Base-by-base conservation (phyloP, 1,140 invertebrate genomes). In the Formica selysi region DNA sequence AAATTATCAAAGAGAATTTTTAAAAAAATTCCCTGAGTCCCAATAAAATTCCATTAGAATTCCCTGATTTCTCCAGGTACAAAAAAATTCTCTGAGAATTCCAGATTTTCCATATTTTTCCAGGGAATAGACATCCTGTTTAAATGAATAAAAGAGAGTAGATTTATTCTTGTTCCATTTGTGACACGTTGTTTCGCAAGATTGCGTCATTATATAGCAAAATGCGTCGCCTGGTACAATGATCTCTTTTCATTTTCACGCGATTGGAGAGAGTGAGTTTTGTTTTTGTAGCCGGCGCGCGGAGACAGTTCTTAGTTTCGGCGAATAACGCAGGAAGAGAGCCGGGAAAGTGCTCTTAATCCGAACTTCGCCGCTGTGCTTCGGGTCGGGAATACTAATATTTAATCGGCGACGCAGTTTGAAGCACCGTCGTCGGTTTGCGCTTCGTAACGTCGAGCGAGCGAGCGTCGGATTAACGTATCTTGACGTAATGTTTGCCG, bases 401-500 rank as follows among this genome's bases (percentile, higher is more conserved):
- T 83, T 83, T 83, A 83, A 83, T 83, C 79, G 79, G 68, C 67
- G 54, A 81, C 79, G 79, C 68, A 83, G 79, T 83, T 80, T 83
- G 38, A 74, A 83, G 79, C 48, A 74, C 79, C 73, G 79, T 83
- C 68, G 79, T 57, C 54, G 68, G 79, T 83, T 83, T 83, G 79
- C 79, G 68, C 79, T 81, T 36, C 51, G 67, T 81, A 81, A 81
- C 71, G 73, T 38, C 79, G 70, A 29, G 26, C 68, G 54, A 19
- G 54, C 51, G 38, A 83, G 54, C 79, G 79, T 61, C 54, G 68
- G 79, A 83, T 83, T 83, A 83, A 83, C 68, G 79, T 83, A 83
- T 83, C 79, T 74, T 74, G 79, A 83, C 79, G 68, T 74, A 83
- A 83, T 83, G 79, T 83, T 83, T 83, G 79, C 79, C 68, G 79